Evolutionary conservation across 35 echinoderm and acorn worm genomes (phyloP), one percentile per base, ranked within the genome.

Genomic region (Patiria miniata): DNA sequence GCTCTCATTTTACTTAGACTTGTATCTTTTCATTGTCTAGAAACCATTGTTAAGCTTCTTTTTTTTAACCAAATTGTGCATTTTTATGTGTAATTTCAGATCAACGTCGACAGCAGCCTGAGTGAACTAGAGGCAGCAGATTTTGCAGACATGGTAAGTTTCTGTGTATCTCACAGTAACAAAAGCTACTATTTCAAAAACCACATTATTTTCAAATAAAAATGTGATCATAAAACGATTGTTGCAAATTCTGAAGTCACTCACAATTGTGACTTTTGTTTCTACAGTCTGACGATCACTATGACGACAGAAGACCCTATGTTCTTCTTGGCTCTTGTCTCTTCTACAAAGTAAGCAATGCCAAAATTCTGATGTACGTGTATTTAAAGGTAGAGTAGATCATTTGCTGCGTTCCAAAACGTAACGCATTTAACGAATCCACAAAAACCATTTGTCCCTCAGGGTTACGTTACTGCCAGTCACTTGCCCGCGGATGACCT

Each of bases 261-360:
- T 7, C 16, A 54, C n/a, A 84, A 60, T 51, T 56, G 0, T 53
- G 37, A 23, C n/a, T 42, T 21, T 23, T 36, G 53, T 36, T 39
- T 51, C 44, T 81, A 32, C 81, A 97, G 95, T 98, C 88, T 86
- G 95, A 94, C 77, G 89, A 87, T 33, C 95, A 98, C 86, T 98
- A 94, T 73, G 92, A 98, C 60, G 93, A 98, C 86, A 93, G 95
- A 78, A 87, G 95, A 79, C 95, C 95, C 10, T 98, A 98, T 58
- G 86, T 93, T 16, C 89, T 98, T 55, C 79, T 98, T 37, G 95
- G 95, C 73, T 94, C 88, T 0, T 89, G 95, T 83, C 77, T 97
- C 17, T 90, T 94, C 54, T 94, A 97, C 69, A 97, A 93, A 83
- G 95, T 94, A 86, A 30, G 87, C 60, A 40, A 18, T 17, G 53